Evolutionary conservation across 2,888 invertebrate genomes (phyloP).

Genomic region (Parthenolecanium corni): DNA sequence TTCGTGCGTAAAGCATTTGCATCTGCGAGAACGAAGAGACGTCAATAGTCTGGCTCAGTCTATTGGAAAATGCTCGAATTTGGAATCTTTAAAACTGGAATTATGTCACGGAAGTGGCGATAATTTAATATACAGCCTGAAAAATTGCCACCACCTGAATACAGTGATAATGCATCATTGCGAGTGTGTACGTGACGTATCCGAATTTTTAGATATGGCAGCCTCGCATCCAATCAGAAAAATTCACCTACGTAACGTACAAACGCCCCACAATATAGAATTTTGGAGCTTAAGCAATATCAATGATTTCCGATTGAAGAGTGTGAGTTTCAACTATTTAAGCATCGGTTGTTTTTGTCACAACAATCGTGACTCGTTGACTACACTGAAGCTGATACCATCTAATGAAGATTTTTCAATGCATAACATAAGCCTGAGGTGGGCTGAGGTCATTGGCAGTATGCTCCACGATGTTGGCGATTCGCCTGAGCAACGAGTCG

Average conservation of each 20-base stretch:
- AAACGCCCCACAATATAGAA: neutral
- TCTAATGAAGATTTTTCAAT: neutral
- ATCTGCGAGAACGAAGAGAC: conserved; percentile 5
- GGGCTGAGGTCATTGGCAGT: too few relatives aligned
- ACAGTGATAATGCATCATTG: conserved; percentile 7
- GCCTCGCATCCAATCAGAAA: conserved; percentile 2
- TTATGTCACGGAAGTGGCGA: conserved; percentile 15
- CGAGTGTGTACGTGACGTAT: conserved; percentile 7
- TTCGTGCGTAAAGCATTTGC: neutral
- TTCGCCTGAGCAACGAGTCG: too few relatives aligned
- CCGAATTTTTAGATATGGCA: neutral
- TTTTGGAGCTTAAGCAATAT: conserved; percentile 5
- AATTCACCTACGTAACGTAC: conserved; percentile 8
- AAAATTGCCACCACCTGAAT: neutral
- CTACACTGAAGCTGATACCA: conserved; percentile 9
- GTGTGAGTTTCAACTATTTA: conserved; percentile 4
- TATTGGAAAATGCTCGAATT: conserved; percentile 10
- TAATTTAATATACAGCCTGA: neutral
- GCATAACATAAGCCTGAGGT: too few relatives aligned
- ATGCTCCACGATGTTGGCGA: too few relatives aligned
- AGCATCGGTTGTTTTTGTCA: conserved; percentile 10
- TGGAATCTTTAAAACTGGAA: conserved; percentile 9
- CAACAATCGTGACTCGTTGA: neutral
- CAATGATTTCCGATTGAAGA: conserved; percentile 16
- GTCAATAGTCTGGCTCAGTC: conserved; percentile 2